Percentiles rank a stretch among this genome's conserved stretches.
These are phyloP conservation scores for Rhinatrema bivittatum DNA, from an alignment of 2,797 vertebrate genomes.

Conservation along the genomic window DNA sequence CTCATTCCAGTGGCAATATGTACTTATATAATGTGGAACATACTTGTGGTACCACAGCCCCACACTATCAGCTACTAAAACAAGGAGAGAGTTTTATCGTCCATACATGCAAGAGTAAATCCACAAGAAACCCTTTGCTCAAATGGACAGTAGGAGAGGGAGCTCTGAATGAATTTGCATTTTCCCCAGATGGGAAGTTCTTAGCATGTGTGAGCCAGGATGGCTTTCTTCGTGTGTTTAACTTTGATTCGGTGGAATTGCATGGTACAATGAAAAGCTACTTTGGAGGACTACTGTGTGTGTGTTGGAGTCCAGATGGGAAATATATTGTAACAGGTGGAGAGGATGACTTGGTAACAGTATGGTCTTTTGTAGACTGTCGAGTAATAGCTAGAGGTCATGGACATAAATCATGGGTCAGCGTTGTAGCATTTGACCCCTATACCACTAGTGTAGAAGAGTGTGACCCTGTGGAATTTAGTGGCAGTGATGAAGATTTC, in stretches of 20 bases:
- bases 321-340: constrained; percentile 92
- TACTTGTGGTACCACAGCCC: constrained; percentile 84
- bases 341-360: constrained; percentile 93
- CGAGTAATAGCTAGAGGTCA: constrained; percentile 90
- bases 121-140: constrained; percentile 89
- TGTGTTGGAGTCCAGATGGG: constrained; percentile 94
- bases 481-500: constrained; percentile 96
- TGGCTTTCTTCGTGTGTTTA: constrained; percentile 90
- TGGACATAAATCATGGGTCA: constrained; percentile 94
- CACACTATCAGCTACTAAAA: constrained; percentile 95
- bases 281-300: constrained; percentile 91
- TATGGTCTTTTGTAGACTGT: constrained; percentile 92
- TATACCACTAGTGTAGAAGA: constrained; percentile 94
- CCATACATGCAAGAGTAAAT: constrained; percentile 97
- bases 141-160: constrained; percentile 96
- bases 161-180: constrained; percentile 90
- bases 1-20: constrained; percentile 91
- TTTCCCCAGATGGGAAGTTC: constrained; percentile 95
- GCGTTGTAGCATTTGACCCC: constrained; percentile 90
- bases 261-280: constrained; percentile 98
- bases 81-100: constrained; percentile 94
- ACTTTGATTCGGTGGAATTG: constrained; percentile 89
- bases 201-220: constrained; percentile 93
- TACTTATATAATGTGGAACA: constrained; percentile 98
- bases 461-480: constrained; percentile 88